phyloP scores from a whole-genome alignment of 2,113 vertebrate species.

The Gallinago undulata region DNA sequence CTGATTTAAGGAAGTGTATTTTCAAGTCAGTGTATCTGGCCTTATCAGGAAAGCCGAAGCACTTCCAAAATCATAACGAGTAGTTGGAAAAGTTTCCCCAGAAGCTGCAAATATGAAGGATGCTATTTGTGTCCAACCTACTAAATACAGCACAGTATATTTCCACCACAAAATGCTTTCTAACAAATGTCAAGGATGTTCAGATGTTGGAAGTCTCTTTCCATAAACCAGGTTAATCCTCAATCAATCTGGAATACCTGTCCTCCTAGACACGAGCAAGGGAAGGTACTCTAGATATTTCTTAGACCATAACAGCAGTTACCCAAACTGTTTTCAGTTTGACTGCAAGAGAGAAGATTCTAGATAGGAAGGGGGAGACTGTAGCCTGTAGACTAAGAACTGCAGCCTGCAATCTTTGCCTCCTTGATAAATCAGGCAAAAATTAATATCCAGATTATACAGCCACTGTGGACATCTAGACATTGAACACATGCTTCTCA shows the following conservation, averaged over 20 bases:
- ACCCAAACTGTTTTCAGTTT: neutral
- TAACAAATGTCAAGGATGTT: neutral
- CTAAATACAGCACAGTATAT: neutral
- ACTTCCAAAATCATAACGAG: neutral
- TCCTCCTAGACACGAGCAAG: neutral
- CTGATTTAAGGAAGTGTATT: neutral
- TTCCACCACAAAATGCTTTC: neutral
- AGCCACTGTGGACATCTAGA: neutral
- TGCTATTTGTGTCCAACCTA: neutral
- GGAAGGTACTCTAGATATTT: neutral
- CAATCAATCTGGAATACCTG: neutral
- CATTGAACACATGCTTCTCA: neutral
- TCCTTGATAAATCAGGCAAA: neutral
- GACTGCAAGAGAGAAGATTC: neutral
- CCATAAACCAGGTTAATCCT: neutral
- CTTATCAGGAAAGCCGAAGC: slow-evolving; percentile 18
- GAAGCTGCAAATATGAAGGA: neutral
- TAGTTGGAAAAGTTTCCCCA: neutral
- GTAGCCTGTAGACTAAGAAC: neutral
- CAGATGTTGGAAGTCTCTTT: neutral
- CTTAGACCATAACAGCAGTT: neutral
- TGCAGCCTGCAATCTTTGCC: neutral
- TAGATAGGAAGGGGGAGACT: neutral
- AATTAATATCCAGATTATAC: neutral
- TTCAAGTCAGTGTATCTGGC: neutral